A percentile compares a stretch with the other conserved stretches of the same genome.
phyloP scores from a whole-genome alignment of 2,797 vertebrate genomes.

The Tenualosa ilisha region DNA sequence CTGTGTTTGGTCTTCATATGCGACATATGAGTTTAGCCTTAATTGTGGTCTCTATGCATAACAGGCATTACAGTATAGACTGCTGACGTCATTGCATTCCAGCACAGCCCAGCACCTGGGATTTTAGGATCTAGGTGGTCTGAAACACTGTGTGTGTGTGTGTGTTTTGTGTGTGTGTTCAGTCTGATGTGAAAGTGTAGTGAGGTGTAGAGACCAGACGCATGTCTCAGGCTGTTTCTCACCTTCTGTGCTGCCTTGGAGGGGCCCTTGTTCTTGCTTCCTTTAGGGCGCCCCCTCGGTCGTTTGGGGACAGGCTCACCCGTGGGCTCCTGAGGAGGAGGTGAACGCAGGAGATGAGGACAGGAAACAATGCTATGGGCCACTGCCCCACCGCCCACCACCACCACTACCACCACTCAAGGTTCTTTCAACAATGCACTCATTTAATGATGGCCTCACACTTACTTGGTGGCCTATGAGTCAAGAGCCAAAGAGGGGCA shows the following conservation, averaged over 20 bases:
- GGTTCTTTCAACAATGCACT: conserved; percentile 47
- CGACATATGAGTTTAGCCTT: background rate
- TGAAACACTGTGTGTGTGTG: background rate
- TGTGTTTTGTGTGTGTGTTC: conserved; percentile 32
- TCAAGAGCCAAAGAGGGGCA: conserved; percentile 58
- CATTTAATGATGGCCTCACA: conserved; percentile 51
- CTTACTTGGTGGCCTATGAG: conserved; percentile 69
- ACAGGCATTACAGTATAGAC: background rate
- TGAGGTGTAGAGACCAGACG: conserved; percentile 26
- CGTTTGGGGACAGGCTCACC: conserved; percentile 95
- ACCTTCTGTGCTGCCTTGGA: conserved; percentile 96
- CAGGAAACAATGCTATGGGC: conserved; percentile 56
- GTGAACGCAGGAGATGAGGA: conserved; percentile 55
- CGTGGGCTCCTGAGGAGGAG: conserved; percentile 84
- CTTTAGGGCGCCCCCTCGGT: conserved; percentile 94
- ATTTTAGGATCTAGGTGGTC: background rate
- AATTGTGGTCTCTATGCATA: background rate
- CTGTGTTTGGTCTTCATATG: background rate
- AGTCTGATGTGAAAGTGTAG: background rate
- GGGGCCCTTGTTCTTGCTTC: conserved; percentile 97
- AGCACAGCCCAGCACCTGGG: background rate
- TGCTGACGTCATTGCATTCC: background rate
- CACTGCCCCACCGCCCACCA: conserved; percentile 25
- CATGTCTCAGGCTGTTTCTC: conserved; percentile 62
- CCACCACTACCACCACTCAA: conserved; percentile 13